Conservation (phyloP, 2,888 invertebrate genomes). For the Archips xylosteana region DNA sequence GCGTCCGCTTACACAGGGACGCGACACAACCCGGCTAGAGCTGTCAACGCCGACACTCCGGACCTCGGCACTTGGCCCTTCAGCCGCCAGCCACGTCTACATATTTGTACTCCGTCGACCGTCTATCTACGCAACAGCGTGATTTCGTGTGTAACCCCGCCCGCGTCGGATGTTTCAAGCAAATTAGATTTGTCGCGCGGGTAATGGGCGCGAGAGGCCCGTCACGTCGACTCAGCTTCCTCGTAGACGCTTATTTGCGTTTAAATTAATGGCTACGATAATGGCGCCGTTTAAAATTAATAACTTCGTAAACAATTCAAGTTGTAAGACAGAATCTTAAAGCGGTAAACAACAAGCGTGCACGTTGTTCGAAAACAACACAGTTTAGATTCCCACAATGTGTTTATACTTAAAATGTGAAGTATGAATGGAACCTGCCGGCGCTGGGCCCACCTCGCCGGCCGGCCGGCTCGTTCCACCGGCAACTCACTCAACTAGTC, state of each 20-base stretch:
- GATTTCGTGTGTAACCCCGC: constrained; percentile 25
- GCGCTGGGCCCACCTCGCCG: not conserved
- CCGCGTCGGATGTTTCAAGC: constrained; percentile 10
- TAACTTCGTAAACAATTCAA: not conserved
- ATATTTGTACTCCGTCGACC: not conserved
- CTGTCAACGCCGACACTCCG: not conserved
- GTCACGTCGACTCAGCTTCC: constrained; percentile 31
- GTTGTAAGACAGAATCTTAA: too few relatives aligned
- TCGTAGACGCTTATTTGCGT: constrained; percentile 20
- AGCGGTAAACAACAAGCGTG: too few relatives aligned
- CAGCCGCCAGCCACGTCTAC: not conserved
- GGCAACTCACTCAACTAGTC: not conserved
- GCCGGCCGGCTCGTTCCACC: not conserved
- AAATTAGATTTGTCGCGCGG: constrained; percentile 38
- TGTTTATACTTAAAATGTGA: not conserved
- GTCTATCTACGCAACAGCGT: constrained; percentile 14
- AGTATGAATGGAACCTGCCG: not conserved
- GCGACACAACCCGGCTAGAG: constrained; percentile 9
- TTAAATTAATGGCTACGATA: constrained; percentile 15
- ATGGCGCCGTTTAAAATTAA: not conserved
- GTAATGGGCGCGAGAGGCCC: constrained; percentile 30
- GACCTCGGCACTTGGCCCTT: not conserved
- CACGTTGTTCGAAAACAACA: not conserved
- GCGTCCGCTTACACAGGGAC: constrained; percentile 23
- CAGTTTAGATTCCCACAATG: too few relatives aligned